phyloP scores from a whole-genome alignment of 1,140 invertebrate genomes.

The Octopus bimaculoides region DNA sequence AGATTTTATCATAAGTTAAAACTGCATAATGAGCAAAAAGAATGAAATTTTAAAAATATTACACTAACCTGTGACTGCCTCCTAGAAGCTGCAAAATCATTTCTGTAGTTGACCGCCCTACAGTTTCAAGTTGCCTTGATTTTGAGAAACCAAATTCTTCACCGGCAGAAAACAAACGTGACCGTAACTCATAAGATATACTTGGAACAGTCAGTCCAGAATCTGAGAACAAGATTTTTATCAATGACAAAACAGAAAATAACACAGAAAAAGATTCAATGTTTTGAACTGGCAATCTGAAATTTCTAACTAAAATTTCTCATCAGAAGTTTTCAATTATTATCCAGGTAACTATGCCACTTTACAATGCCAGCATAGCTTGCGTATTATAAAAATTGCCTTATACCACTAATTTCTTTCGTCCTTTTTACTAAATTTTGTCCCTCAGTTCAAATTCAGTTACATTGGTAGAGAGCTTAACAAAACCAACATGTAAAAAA shows the following conservation, averaged over 20 bases:
- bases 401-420: too few relatives aligned
- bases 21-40: too few relatives aligned
- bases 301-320: neutral
- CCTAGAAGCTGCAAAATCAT: conserved; percentile 76
- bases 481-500: too few relatives aligned
- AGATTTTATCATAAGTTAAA: too few relatives aligned
- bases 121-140: conserved; percentile 71
- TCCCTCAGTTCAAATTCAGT: too few relatives aligned
- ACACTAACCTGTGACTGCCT: conserved; percentile 64
- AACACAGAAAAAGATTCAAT: neutral
- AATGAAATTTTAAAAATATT: neutral
- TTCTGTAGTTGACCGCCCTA: conserved; percentile 75
- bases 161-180: conserved; percentile 67
- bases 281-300: neutral
- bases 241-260: neutral
- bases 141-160: conserved; percentile 68
- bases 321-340: too few relatives aligned
- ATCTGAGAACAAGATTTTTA: conserved; percentile 57
- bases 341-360: too few relatives aligned
- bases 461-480: too few relatives aligned
- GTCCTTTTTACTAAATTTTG: too few relatives aligned
- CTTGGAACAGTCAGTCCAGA: conserved; percentile 76
- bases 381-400: too few relatives aligned
- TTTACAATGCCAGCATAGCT: too few relatives aligned
- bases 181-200: conserved; percentile 67